Percentiles rank a stretch among this genome's conserved stretches.
Evolutionary conservation across 2,888 invertebrate genomes (phyloP).

Genomic region (Lamproptera curius): DNA sequence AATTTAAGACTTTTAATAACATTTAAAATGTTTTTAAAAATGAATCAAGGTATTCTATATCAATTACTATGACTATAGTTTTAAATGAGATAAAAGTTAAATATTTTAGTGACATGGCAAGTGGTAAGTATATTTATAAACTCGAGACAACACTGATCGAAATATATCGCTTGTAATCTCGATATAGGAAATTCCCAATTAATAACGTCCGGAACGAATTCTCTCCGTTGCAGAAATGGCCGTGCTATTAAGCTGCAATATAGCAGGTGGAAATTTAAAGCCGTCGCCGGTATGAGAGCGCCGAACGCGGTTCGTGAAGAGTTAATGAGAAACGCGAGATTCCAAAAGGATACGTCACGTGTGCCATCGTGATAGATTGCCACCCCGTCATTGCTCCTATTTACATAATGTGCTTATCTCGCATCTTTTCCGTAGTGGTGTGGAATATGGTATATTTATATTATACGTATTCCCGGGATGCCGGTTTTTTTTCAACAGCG

Average conservation of each 20-base stretch:
- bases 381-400: conserved; percentile 28
- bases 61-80: too few species aligned
- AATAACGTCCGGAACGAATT: conserved; percentile 8
- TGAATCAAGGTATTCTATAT: too few species aligned
- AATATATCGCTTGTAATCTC: neutral
- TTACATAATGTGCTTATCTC: conserved; percentile 29
- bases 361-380: conserved; percentile 20
- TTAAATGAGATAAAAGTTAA: too few species aligned
- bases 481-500: too few species aligned
- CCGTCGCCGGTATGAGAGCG: conserved; percentile 13
- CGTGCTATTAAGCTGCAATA: conserved; percentile 12
- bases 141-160: too few species aligned
- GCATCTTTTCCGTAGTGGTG: neutral
- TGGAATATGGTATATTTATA: too few species aligned
- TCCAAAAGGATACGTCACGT: conserved; percentile 15
- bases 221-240: neutral
- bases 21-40: too few species aligned
- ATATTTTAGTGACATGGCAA: too few species aligned
- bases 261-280: conserved; percentile 13
- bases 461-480: too few species aligned
- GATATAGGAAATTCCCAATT: conserved; percentile 4
- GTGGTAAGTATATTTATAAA: too few species aligned
- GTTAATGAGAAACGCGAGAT: conserved; percentile 19
- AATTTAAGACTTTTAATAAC: too few species aligned
- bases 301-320: conserved; percentile 1